Conservation (phyloP, 30 jellyfish, hydroid and myxozoan species). For the Nemopilema nomurai region DNA sequence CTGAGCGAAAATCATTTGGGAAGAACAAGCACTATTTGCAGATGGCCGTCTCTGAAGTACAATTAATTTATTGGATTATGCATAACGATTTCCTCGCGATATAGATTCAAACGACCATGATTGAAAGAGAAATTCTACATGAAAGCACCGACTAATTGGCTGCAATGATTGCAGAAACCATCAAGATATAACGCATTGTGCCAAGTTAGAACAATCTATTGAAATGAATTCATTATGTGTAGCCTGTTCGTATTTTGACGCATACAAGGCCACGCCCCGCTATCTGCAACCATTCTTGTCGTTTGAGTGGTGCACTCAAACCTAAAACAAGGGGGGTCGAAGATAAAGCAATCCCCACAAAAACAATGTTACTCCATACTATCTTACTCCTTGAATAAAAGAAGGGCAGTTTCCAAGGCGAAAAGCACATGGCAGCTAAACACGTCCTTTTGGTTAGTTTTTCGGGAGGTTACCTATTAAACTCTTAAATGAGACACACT, state of each 20-base stretch:
- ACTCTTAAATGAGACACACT: no score
- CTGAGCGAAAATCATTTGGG: not conserved
- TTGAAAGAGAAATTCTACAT: not conserved
- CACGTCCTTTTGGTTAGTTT: no score
- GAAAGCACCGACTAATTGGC: not conserved
- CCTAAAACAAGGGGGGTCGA: not conserved
- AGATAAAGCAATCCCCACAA: not conserved
- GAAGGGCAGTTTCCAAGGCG: no score
- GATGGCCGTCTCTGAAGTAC: slow-evolving; percentile 1
- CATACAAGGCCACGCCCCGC: not conserved
- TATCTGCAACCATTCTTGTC: not conserved
- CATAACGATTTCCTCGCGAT: not conserved
- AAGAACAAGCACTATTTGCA: not conserved
- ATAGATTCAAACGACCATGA: slow-evolving; percentile 4
- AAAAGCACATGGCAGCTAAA: no score
- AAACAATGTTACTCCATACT: no score
- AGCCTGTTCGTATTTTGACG: not conserved
- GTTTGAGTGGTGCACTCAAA: not conserved
- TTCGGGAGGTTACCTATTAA: no score
- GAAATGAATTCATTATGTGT: not conserved
- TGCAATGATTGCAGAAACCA: not conserved
- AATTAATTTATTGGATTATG: slow-evolving; percentile 26
- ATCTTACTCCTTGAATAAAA: no score
- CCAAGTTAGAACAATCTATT: not conserved
- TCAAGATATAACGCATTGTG: not conserved